Evolutionary conservation across 2,888 invertebrate genomes (phyloP), one percentile per base, ranked within the genome.

Genomic region (Apoderus coryli): DNA sequence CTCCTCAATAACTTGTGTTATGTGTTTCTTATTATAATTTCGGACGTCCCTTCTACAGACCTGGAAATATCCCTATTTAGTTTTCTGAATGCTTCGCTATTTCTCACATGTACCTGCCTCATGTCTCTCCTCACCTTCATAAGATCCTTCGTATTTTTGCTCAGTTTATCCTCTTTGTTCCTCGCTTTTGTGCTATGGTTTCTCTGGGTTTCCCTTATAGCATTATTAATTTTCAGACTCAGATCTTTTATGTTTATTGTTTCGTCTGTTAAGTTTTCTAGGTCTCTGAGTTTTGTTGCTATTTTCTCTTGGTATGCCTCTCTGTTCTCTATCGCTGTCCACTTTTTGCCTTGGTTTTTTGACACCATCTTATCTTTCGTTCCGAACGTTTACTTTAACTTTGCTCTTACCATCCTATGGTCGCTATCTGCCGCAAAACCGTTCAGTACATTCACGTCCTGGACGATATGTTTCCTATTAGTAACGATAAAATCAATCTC

Each of bases 361-460:
- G n/a, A n/a, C n/a, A n/a, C n/a, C n/a, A n/a, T n/a, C n/a, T n/a
- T n/a, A n/a, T n/a, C n/a, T n/a, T n/a, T n/a, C n/a, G n/a, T n/a
- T n/a, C n/a, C n/a, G n/a, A n/a, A n/a, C n/a, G n/a, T n/a, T n/a
- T n/a, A n/a, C n/a, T n/a, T 14, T 10, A 33, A 14, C 26, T 31
- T 25, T 16, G 30, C 34, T 15, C 30, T 10, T 14, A 25, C 13
- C 6, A 31, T 10, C 16, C 29, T 33, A 12, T 31, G 30, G 22
- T 25, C 30, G 16, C 29, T 33, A 15, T 16, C 11, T 10, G 33
- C 29, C 7, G 29, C 19, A 13, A 33, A 15, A 16, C 16, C 31
- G 14, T 33, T 33, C 3, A 33, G 22, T 12, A 33, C 30, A 22
- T 25, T 14, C 25, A 31, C 25, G 16, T 28, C 22, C 10, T 30